phyloP scores from a whole-genome alignment of 2,797 vertebrate species.

The Perodicticus potto region DNA sequence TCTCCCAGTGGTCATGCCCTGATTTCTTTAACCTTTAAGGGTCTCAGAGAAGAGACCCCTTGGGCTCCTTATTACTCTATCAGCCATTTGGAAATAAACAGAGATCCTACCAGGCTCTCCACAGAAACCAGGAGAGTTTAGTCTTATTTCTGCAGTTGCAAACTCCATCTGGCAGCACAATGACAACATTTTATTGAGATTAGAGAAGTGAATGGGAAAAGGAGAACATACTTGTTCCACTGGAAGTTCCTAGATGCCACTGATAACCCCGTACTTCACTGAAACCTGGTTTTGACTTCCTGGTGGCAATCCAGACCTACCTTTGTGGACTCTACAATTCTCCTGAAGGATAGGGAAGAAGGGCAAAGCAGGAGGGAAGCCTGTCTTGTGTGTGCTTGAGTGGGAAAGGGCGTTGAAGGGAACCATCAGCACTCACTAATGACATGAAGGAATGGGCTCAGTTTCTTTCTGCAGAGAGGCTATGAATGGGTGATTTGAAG shows the following conservation, averaged over 20 bases:
- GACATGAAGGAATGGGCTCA: background rate
- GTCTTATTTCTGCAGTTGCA: background rate
- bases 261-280: background rate
- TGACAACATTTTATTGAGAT: background rate
- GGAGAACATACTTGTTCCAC: background rate
- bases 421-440: too few species aligned
- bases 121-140: background rate
- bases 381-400: background rate
- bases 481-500: background rate
- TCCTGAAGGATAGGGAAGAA: background rate
- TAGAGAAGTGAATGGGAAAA: background rate
- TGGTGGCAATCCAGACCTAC: background rate
- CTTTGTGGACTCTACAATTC: background rate
- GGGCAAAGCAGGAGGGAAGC: rapidly evolving
- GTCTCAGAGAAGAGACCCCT: background rate
- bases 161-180: background rate
- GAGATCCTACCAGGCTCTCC: background rate
- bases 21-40: background rate
- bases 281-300: background rate
- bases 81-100: background rate
- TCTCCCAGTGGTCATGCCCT: background rate
- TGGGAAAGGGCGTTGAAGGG: background rate
- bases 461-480: background rate
- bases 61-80: background rate
- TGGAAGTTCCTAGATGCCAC: background rate